Evolutionary conservation across 2,797 vertebrate species (phyloP), one percentile per base, ranked within the genome.

Genomic region (Sebastiscus albofasciatus): DNA sequence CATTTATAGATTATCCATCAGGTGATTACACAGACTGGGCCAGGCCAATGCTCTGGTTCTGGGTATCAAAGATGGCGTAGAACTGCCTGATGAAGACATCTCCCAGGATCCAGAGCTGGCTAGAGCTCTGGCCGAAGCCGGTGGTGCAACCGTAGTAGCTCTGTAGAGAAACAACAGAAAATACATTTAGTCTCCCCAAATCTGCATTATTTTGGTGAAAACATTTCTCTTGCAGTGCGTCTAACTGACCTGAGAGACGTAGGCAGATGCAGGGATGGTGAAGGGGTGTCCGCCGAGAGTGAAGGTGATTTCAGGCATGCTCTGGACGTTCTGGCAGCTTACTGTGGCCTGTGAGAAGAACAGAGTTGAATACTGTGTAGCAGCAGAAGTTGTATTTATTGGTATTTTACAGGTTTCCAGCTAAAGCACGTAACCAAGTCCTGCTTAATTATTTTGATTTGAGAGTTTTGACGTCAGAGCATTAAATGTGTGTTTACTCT

Each of bases 61-160:
- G 9, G 8, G 49, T 4, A 39, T 94, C 67, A 74, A 95, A 95
- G 76, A 94, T 29, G 7, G 72, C 39, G 2, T 93, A 94, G 84
- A 81, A 95, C 72, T 94, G 76, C 80, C 93, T 90, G 87, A 94
- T 95, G 86, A 95, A 95, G 67, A 95, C 94, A 56, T 95, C 93
- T 71, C 94, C 93, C 74, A 94, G 83, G 87, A 94, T 94, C 93
- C 93, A 95, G 52, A 94, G 88, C 42, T 83, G 75, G 1, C 29
- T 1, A 36, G 11, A 20, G 13, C 89, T 81, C 65, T 73, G 75
- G 12, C 88, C 75, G 65, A 95, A 94, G 79, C 94, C 94, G 66
- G 88, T 91, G 20, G 0, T 62, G 86, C 94, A 95, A 36, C 75
- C 64, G 1, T 67, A 54, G 52, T 1, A 59, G 36, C 0, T 65